Evolutionary conservation across 23 tunicate genomes (phyloP), one percentile per base, ranked within the genome.

Genomic region (Ciona savignyi): DNA sequence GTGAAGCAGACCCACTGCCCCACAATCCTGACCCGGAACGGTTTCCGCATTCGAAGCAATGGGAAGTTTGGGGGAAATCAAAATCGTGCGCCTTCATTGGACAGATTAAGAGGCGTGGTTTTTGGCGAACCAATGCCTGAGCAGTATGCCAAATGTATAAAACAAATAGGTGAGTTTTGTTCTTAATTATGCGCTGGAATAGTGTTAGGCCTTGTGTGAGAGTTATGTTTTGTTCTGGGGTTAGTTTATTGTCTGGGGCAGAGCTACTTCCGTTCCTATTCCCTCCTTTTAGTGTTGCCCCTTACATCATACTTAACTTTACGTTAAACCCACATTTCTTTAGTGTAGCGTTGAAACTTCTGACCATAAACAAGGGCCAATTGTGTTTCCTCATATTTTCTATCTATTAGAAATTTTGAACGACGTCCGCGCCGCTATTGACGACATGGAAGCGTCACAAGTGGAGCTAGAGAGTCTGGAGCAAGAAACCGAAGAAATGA

Each of bases 1-100:
- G 88, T 89, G 0, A 89, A 89, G 42, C 68, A 76, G 65, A 75
- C 87, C 32, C 76, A 82, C 66, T 89, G 96, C 63, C 96, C 96
- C 0, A 89, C 96, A 0, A 89, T 89, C 28, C 60, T 89, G 34
- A 89, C 96, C 27, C 65, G 81, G 35, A 75, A 71, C 4, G 96
- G 96, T 25, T 77, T 82, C 51, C 84, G 88, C 22, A 83, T 89
- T 68, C 80, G 88, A 19, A 78, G 85, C 77, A 82, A 79, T 56
- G 96, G 96, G 60, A 89, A 89, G 48, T 89, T 89, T 63, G 96
- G 96, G 4, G 96, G 96, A 11, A 78, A 62, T 21, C 96, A 89
- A 61, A 89, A 89, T 72, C 65, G 81, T 63, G 84, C 84, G 51
- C 80, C 84, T 9, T 33, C 73, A 27, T 64, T 78, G 62, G 81